These are phyloP conservation scores for Pantherophis guttatus DNA, from an alignment of 2,113 vertebrate genomes.

Conservation along the genomic window DNA sequence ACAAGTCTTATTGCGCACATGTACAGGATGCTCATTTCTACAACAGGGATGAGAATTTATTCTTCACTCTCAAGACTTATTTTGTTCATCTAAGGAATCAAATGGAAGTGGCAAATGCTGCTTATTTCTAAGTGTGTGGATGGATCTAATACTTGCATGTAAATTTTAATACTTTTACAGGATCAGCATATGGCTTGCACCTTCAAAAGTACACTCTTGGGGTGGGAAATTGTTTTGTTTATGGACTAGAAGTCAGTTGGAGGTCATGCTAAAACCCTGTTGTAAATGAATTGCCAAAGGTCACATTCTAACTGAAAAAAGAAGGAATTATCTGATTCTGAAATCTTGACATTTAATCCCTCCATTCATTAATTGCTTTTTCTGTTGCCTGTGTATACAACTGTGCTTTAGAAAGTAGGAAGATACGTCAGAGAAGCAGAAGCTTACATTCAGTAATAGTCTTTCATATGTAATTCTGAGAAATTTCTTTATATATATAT, in stretches of 20 bases:
- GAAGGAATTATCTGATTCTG: constrained; percentile 19
- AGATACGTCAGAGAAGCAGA: neutral
- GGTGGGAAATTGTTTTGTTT: neutral
- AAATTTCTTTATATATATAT: constrained; percentile 51
- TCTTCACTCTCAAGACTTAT: neutral
- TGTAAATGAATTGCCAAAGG: constrained; percentile 33
- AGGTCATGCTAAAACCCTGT: neutral
- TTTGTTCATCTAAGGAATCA: neutral
- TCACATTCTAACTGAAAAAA: constrained; percentile 17
- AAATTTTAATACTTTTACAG: neutral
- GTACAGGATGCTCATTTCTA: neutral
- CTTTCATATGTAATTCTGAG: constrained; percentile 4
- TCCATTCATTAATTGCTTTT: neutral
- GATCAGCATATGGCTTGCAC: neutral
- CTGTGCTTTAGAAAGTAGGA: constrained; percentile 20
- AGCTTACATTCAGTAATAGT: constrained; percentile 22
- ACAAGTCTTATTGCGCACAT: neutral
- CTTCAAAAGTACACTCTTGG: neutral
- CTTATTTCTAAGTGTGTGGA: neutral
- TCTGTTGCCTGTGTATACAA: constrained; percentile 8
- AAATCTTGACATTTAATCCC: neutral
- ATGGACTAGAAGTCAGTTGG: constrained; percentile 9
- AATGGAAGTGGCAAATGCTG: neutral
- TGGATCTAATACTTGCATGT: neutral
- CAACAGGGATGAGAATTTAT: neutral